phyloP scores from a whole-genome alignment of 2,797 vertebrate species.

The Falco biarmicus region DNA sequence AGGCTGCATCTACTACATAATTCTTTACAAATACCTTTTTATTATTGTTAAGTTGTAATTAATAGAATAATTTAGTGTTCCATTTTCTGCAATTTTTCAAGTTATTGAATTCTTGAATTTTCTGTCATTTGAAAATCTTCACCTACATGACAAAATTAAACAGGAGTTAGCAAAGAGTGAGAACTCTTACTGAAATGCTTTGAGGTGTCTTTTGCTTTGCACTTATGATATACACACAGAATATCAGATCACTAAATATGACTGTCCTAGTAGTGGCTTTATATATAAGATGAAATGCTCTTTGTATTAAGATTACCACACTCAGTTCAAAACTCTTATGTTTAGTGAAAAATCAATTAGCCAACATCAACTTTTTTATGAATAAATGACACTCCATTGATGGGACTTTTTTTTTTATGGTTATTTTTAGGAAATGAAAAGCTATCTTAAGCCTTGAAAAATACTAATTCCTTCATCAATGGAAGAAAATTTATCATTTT shows the following conservation, averaged over 20 bases:
- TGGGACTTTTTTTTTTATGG: neutral
- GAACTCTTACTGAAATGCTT: neutral
- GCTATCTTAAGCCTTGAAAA: neutral
- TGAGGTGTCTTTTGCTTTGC: neutral
- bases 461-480: neutral
- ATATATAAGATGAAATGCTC: neutral
- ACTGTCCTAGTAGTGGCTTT: neutral
- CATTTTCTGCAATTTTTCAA: neutral
- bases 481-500: neutral
- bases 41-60: slow-evolving; percentile 29
- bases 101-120: neutral
- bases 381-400: neutral
- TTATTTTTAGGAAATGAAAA: neutral
- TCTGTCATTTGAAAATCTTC: neutral
- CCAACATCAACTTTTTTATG: neutral
- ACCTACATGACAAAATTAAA: neutral
- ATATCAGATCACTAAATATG: neutral
- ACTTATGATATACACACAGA: neutral
- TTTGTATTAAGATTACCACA: neutral
- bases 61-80: slow-evolving; percentile 4
- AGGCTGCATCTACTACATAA: neutral
- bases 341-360: neutral
- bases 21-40: neutral
- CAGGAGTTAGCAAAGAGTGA: neutral
- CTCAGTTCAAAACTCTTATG: neutral